Conservation (phyloP, 2,888 invertebrate species). For the Embidobia sp. region DNA sequence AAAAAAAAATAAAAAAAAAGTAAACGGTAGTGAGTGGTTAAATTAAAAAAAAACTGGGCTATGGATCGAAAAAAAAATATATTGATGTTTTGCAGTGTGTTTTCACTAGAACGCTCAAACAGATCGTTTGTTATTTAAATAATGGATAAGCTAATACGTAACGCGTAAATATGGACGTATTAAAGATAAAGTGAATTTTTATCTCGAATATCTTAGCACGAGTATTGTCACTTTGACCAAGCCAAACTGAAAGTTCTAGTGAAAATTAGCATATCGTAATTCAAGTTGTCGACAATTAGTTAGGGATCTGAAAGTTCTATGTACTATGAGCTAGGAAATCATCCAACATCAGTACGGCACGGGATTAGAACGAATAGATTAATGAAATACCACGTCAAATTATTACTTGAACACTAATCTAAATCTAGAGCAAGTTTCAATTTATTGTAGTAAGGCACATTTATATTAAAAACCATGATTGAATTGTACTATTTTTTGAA, state of each 20-base stretch:
- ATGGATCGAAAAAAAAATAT: constrained; percentile 64
- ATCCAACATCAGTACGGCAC: constrained; percentile 77
- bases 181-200: constrained; percentile 22
- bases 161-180: constrained; percentile 2
- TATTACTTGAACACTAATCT: constrained; percentile 59
- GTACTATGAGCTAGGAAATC: constrained; percentile 80
- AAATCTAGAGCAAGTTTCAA: constrained; percentile 48
- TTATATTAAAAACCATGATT: constrained; percentile 17
- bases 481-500: constrained; percentile 2
- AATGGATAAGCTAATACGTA: no score
- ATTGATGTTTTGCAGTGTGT: constrained; percentile 61
- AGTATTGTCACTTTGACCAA: constrained; percentile 33
- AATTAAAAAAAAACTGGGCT: constrained; percentile 39
- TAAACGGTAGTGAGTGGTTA: background rate
- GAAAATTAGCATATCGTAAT: constrained; percentile 72
- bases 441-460: constrained; percentile 32
- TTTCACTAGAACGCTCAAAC: constrained; percentile 77
- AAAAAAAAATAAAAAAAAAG: no score
- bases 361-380: constrained; percentile 56
- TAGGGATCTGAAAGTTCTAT: constrained; percentile 66
- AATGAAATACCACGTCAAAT: constrained; percentile 57
- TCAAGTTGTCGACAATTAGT: constrained; percentile 59
- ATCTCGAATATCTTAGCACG: constrained; percentile 25
- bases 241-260: constrained; percentile 71
- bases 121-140: no score